A percentile compares a stretch with the other conserved stretches of the same genome.
Evolutionary conservation across 2,888 invertebrate species (phyloP).

Genomic region (Esperia sulphurella): DNA sequence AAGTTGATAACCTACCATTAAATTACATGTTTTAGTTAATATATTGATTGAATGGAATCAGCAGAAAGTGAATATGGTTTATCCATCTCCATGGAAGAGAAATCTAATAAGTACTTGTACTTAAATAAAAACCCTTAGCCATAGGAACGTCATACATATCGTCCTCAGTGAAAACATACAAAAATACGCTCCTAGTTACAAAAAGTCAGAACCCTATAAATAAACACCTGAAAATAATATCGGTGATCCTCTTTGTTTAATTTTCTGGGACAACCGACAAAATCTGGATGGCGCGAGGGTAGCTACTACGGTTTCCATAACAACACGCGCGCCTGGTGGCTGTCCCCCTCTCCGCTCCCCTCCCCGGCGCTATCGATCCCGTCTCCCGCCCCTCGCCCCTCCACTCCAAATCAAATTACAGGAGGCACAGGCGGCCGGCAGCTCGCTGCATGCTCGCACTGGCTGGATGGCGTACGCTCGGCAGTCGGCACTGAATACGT

Average conservation of each 20-base stretch:
- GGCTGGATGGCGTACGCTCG: neutral
- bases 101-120: no score
- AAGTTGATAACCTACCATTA: neutral
- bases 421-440: constrained; percentile 34
- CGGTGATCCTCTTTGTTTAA: constrained; percentile 70
- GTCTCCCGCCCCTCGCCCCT: constrained; percentile 41
- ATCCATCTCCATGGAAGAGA: no score
- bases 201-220: no score
- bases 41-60: no score
- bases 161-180: no score
- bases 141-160: no score
- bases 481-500: no score
- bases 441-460: constrained; percentile 25
- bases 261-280: constrained; percentile 70
- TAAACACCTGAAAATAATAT: constrained; percentile 51
- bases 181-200: no score
- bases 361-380: constrained; percentile 47
- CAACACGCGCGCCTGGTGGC: constrained; percentile 65
- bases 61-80: no score
- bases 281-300: constrained; percentile 72
- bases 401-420: constrained; percentile 78
- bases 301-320: constrained; percentile 73
- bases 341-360: constrained; percentile 23
- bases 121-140: no score
- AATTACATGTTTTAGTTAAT: neutral